A percentile compares a stretch with the other conserved stretches of the same genome.
phyloP scores from a whole-genome alignment of 2,113 vertebrate genomes.

The Anarrhichthys ocellatus region DNA sequence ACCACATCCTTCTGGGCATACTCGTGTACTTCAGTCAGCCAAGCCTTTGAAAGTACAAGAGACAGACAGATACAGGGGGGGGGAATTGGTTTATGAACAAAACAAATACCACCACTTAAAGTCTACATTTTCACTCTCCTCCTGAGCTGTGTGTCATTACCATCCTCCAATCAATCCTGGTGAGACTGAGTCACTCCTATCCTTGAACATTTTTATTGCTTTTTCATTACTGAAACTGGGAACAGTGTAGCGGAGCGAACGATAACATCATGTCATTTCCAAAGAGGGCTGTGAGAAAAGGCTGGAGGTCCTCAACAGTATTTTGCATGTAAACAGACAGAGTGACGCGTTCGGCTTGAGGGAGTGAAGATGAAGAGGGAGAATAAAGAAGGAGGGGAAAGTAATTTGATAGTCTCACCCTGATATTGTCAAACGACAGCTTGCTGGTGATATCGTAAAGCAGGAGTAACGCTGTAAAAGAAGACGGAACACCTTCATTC shows the following conservation, averaged over 20 bases:
- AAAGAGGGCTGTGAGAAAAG: conserved; percentile 21
- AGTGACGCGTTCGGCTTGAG: conserved; percentile 31
- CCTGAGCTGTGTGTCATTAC: conserved; percentile 16
- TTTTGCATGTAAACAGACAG: conserved; percentile 56
- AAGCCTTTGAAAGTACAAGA: conserved; percentile 79
- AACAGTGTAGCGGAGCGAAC: conserved; percentile 22
- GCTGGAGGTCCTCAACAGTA: not conserved
- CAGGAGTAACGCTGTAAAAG: conserved; percentile 90
- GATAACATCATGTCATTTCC: conserved; percentile 53
- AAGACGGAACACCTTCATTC: conserved; percentile 42
- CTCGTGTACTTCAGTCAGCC: conserved; percentile 93
- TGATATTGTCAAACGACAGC: conserved; percentile 96
- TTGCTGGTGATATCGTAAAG: conserved; percentile 97
- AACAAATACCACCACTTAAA: conserved; percentile 34
- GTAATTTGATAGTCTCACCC: conserved; percentile 82
- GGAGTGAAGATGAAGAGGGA: conserved; percentile 32
- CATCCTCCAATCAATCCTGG: conserved; percentile 54
- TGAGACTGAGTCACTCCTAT: conserved; percentile 44
- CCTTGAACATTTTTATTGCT: conserved; percentile 65
- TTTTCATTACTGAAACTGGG: conserved; percentile 62
- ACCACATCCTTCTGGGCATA: conserved; percentile 97
- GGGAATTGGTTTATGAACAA: conserved; percentile 27
- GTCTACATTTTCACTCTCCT: not conserved
- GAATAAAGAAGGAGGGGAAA: not conserved
- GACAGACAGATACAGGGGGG: conserved; percentile 35